Conservation (phyloP, 2,113 vertebrate genomes). For the Phaethon lepturus region DNA sequence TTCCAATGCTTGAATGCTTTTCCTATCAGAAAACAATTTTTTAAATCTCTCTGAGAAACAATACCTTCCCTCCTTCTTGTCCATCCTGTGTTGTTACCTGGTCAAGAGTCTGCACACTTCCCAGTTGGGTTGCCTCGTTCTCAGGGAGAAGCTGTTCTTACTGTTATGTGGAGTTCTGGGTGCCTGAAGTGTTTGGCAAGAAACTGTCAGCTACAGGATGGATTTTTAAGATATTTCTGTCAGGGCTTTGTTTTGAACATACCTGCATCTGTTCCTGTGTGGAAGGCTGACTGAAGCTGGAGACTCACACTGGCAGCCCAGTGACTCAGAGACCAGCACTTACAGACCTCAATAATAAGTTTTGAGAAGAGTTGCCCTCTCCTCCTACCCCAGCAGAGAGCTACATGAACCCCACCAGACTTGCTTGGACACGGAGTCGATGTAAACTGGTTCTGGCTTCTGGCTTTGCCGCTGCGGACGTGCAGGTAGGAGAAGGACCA, state of each 20-base stretch:
- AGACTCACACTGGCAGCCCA: neutral
- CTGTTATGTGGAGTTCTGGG: fast-evolving
- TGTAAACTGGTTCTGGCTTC: neutral
- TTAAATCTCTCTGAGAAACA: neutral
- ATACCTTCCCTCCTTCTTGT: neutral
- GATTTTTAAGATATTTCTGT: neutral
- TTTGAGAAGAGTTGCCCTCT: neutral
- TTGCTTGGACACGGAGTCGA: fast-evolving
- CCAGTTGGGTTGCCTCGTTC: neutral
- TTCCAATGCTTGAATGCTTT: too few relatives aligned
- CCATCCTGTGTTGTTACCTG: neutral
- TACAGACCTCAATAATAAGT: neutral
- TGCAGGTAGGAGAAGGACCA: neutral
- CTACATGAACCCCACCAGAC: fast-evolving
- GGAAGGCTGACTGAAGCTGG: neutral
- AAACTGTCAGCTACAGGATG: neutral
- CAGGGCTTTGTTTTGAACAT: neutral
- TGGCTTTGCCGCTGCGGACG: neutral
- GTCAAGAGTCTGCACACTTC: neutral
- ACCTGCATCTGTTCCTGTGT: neutral
- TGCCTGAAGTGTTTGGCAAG: neutral
- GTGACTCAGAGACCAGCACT: fast-evolving
- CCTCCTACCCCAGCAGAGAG: neutral
- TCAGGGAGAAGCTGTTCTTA: neutral
- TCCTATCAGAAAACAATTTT: neutral